Conservation (phyloP, 2,888 invertebrate genomes). For the Dicycla oo region DNA sequence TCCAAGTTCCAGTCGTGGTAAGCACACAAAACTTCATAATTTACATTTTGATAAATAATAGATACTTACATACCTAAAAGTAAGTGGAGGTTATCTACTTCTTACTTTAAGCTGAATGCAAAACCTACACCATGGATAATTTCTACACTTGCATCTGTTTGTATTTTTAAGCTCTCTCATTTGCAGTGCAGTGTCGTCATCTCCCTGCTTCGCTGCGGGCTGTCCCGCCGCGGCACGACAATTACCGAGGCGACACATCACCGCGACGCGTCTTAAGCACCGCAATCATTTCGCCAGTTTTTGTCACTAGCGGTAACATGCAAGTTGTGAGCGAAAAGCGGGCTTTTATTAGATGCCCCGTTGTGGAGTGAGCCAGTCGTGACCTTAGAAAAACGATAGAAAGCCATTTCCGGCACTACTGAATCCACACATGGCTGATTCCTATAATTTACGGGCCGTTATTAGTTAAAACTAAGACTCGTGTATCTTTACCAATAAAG, state of each 20-base stretch:
- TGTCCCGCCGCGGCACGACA: slow-evolving; percentile 52
- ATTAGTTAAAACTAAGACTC: no score
- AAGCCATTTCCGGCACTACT: no score
- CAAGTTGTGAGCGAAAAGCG: slow-evolving; percentile 43
- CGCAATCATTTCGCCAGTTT: slow-evolving; percentile 72
- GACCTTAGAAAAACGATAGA: no score
- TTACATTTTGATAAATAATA: no score
- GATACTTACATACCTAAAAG: no score
- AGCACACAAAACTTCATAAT: no score
- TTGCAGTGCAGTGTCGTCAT: slow-evolving; percentile 35
- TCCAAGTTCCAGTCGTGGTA: background rate
- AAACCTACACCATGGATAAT: background rate
- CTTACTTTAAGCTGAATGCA: background rate
- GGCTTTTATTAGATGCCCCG: no score
- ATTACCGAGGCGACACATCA: slow-evolving; percentile 71
- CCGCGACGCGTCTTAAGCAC: slow-evolving; percentile 71
- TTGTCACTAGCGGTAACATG: slow-evolving; percentile 44
- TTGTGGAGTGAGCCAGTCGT: no score
- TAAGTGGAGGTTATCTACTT: no score
- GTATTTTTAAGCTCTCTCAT: slow-evolving; percentile 47
- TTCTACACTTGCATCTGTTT: slow-evolving; percentile 1
- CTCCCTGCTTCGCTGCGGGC: slow-evolving; percentile 44
- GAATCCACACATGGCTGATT: no score
- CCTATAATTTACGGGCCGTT: no score
- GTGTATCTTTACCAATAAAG: no score